These are phyloP conservation scores for Stercorarius parasiticus DNA, from an alignment of 2,113 vertebrate genomes.

Conservation along the genomic window DNA sequence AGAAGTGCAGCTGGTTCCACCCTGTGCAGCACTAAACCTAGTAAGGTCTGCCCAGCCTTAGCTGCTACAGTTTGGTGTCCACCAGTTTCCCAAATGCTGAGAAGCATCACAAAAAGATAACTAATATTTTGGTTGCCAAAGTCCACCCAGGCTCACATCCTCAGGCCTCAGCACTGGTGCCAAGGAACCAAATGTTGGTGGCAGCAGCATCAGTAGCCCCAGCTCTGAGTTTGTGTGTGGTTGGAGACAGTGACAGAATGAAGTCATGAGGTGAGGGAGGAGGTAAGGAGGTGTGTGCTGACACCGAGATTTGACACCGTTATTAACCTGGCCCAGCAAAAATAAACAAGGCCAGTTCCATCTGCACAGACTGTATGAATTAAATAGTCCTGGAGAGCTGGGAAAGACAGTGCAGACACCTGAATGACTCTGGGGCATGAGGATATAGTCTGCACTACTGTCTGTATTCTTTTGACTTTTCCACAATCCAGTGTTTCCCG, in stretches of 20 bases:
- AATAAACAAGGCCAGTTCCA: neutral
- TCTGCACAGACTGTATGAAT: neutral
- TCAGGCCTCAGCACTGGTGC: neutral
- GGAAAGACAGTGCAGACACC: neutral
- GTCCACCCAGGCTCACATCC: neutral
- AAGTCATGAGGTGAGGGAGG: neutral
- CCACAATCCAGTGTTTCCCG: neutral
- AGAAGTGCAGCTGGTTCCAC: neutral
- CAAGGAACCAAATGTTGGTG: neutral
- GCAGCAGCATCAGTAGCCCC: neutral
- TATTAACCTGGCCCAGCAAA: neutral
- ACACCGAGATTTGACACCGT: neutral
- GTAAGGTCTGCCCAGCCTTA: neutral
- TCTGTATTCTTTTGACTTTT: neutral
- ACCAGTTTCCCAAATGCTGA: neutral
- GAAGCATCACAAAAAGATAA: neutral
- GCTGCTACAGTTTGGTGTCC: neutral
- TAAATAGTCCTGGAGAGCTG: neutral
- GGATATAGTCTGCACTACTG: neutral
- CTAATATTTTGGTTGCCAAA: neutral
- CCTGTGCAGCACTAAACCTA: neutral
- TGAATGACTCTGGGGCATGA: neutral
- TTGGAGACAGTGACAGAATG: neutral
- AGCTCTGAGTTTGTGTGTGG: neutral
- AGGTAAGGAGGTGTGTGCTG: neutral